Evolutionary conservation across 2,888 invertebrate genomes (phyloP).

Genomic region (Tenthredo scrophulariae): DNA sequence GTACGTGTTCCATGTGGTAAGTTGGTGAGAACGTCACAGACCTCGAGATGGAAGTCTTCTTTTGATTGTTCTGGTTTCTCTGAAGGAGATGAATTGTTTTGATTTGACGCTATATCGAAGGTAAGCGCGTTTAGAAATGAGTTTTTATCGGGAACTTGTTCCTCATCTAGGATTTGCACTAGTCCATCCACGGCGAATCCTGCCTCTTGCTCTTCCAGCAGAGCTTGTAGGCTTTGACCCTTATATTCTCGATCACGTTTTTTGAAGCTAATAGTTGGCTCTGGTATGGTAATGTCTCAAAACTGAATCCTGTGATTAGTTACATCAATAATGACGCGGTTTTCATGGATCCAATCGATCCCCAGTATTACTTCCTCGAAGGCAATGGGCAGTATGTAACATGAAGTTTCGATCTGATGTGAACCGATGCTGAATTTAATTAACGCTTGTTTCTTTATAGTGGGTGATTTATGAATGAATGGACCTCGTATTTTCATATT

Average conservation of each 20-base stretch:
- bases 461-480: not conserved
- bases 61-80: too few species aligned
- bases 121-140: too few species aligned
- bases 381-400: not conserved
- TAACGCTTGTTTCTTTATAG: not conserved
- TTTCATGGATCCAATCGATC: not conserved
- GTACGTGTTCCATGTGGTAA: too few species aligned
- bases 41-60: too few species aligned
- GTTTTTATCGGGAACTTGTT: too few species aligned
- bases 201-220: too few species aligned
- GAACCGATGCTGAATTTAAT: not conserved
- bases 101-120: too few species aligned
- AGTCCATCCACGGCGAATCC: too few species aligned
- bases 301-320: not conserved
- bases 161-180: too few species aligned
- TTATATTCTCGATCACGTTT: not conserved
- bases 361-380: not conserved
- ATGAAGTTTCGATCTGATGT: not conserved
- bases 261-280: not conserved
- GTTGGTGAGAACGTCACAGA: too few species aligned
- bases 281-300: not conserved
- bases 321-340: not conserved
- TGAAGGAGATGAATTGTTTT: too few species aligned
- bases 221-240: too few species aligned
- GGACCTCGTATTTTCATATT: not conserved